Base-by-base conservation (phyloP, 1,140 invertebrate species). In the Pseudomyrmex concolor region DNA sequence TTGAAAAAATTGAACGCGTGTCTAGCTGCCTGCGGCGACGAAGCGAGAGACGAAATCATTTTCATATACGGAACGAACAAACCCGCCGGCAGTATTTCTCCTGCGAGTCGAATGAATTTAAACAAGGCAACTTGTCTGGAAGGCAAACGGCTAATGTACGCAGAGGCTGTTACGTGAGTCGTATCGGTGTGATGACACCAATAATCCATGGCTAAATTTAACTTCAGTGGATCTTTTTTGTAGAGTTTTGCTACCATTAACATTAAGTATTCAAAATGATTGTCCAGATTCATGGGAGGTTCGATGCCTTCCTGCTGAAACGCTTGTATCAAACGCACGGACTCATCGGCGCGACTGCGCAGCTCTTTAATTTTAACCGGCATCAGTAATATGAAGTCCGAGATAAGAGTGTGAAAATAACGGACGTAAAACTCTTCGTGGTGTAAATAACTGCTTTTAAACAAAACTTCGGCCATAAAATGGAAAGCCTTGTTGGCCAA, bases 381-480 rank as follows among this genome's bases (percentile, higher is more conserved):
- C 97, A 99, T 98, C 51, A 97, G 95, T 64, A 98, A 96, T 72
- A 99, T 98, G 87, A 99, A 99, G 92, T 99, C 98, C 0, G 97
- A 98, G 62, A 99, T 95, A 1, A 99, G 92, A 12, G 95, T 95
- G 92, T 99, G 98, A 51, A 99, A 95, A 68, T 97, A 95, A 59
- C 97, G 95, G 86, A 98, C 94, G 89, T 98, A 98, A 92, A 98
- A 98, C 92, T 97, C 97, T 93, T 97, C 97, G 81, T 95, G 95
- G 85, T 96, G 96, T 63, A 98, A 95, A 17, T 94, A 92, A 19
- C 96, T 95, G 77, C 96, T 97, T n/a, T 96, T 95, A 1, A 98
- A 94, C 63, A 98, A 93, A 22, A 96, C 94, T 59, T 96, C 95
- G 13, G 96, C 95, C 12, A 98, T 90, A 90, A 97, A 98, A 54